Conservation (phyloP, 2,888 invertebrate species). For the Ditula angustiorana region DNA sequence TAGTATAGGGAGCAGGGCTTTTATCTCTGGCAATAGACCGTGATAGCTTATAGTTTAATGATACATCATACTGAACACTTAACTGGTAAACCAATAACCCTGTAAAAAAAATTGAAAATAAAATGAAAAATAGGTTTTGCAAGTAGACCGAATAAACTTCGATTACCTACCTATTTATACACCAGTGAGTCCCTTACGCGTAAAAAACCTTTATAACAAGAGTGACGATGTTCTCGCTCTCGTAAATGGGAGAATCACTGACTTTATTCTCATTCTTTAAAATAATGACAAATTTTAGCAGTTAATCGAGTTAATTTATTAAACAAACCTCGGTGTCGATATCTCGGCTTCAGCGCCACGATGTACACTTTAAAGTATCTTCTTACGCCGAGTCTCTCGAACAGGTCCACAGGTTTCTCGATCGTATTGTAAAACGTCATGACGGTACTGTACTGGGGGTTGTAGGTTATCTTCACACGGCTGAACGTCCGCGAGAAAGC, state of each 20-base stretch:
- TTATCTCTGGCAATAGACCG: too few relatives aligned
- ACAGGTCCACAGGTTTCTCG: constrained; percentile 70
- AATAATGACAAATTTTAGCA: too few relatives aligned
- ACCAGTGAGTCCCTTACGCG: background rate
- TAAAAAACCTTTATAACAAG: background rate
- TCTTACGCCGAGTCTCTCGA: constrained; percentile 58
- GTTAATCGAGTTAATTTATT: background rate
- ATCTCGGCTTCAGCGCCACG: constrained; percentile 71
- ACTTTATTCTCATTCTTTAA: too few relatives aligned
- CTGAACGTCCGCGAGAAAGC: constrained; percentile 79
- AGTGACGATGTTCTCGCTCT: too few relatives aligned
- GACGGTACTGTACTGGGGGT: constrained; percentile 65
- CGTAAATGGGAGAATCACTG: too few relatives aligned
- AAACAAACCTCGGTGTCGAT: constrained; percentile 73
- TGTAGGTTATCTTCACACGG: constrained; percentile 73
- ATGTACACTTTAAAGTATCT: constrained; percentile 76
- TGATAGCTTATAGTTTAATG: too few relatives aligned
- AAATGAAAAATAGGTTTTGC: too few relatives aligned
- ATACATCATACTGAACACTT: too few relatives aligned
- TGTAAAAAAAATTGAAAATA: too few relatives aligned
- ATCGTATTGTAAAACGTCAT: constrained; percentile 73
- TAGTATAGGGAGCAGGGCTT: too few relatives aligned
- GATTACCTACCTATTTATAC: background rate
- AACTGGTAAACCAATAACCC: too few relatives aligned
- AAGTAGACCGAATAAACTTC: too few relatives aligned